Evolutionary conservation across 2,113 vertebrate species (phyloP).

Genomic region (Myiagra hebetior): DNA sequence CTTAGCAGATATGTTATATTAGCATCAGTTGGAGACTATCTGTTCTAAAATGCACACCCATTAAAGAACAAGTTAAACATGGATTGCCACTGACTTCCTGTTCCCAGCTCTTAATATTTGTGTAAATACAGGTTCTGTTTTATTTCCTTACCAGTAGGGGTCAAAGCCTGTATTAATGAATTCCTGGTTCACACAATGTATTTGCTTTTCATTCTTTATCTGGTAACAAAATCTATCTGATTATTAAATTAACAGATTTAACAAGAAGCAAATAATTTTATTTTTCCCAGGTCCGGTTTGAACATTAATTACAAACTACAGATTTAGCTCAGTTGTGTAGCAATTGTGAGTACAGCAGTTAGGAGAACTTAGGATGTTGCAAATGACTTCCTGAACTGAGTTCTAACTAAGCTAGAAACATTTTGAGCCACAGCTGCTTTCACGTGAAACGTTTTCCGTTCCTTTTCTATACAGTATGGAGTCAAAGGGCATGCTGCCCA

Average conservation of each 20-base stretch:
- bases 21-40: not conserved
- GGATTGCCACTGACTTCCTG: not conserved
- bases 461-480: not conserved
- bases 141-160: not conserved
- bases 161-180: conserved; percentile 34
- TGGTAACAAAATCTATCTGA: not conserved
- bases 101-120: conserved; percentile 27
- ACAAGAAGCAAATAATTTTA: not conserved
- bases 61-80: conserved; percentile 28
- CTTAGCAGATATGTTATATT: not conserved
- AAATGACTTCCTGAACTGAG: not conserved
- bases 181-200: not conserved
- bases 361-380: not conserved
- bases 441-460: not conserved
- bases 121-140: conserved; percentile 31
- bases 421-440: not conserved
- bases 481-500: not conserved
- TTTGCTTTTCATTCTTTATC: conserved; percentile 19
- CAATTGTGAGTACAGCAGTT: not conserved
- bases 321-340: not conserved
- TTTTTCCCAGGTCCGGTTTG: not conserved
- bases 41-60: not conserved
- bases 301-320: not conserved
- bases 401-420: not conserved
- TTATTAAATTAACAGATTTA: conserved; percentile 31